Conservation (phyloP, 64 coral and sea anemone genomes). For the Montipora capricornis region DNA sequence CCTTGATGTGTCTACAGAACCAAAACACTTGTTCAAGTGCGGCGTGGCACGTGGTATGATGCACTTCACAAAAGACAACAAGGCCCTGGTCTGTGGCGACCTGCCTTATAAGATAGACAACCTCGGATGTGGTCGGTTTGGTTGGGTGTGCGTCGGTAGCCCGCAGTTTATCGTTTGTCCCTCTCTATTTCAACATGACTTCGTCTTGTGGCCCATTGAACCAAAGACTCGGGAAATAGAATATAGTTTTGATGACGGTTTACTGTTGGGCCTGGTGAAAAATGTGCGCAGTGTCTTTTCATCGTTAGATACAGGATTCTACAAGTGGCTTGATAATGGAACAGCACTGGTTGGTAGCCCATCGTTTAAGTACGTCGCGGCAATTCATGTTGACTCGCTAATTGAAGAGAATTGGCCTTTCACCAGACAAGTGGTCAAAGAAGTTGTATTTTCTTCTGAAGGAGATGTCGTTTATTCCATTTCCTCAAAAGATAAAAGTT, state of each 20-base stretch:
- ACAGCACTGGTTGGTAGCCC: not conserved
- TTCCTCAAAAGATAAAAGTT: not conserved
- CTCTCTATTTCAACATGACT: no score
- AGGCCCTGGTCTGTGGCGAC: not conserved
- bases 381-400: not conserved
- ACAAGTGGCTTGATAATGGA: not conserved
- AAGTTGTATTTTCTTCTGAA: not conserved
- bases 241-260: not conserved
- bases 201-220: no score
- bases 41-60: not conserved
- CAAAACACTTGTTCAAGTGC: no score
- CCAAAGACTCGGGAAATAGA: not conserved
- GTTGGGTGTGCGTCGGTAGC: no score
- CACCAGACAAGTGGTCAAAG: not conserved
- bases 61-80: slow-evolving; percentile 3
- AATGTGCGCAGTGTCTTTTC: not conserved
- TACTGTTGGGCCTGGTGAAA: not conserved
- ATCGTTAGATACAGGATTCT: not conserved
- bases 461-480: slow-evolving; percentile 22
- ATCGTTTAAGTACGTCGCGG: not conserved
- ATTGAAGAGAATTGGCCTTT: not conserved
- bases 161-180: no score
- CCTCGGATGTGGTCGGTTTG: no score
- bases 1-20: not conserved
- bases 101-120: not conserved